Percentiles rank a stretch among this genome's conserved stretches.
phyloP scores from a whole-genome alignment of 2,797 vertebrate species.

The Rhincodon typus region DNA sequence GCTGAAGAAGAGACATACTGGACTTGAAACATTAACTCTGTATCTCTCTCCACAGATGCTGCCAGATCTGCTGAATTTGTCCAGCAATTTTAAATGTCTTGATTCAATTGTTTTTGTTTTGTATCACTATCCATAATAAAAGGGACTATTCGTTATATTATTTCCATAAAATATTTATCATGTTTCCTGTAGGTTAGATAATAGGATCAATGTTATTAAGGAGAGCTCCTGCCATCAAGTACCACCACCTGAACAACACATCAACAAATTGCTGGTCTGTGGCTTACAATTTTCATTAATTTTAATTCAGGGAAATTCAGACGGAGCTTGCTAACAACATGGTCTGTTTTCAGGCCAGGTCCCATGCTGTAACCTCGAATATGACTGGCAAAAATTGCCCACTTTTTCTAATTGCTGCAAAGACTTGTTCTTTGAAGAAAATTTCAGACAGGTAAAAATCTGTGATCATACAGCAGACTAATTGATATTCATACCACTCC shows the following conservation, averaged over 20 bases:
- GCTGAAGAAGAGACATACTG: too few relatives aligned
- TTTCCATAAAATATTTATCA: neutral
- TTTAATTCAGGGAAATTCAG: neutral
- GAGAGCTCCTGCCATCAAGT: neutral
- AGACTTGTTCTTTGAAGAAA: neutral
- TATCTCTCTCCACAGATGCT: too few relatives aligned
- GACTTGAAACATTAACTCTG: too few relatives aligned
- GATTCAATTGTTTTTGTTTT: too few relatives aligned
- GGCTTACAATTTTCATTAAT: neutral
- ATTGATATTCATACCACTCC: neutral
- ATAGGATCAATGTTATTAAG: neutral
- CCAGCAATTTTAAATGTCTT: too few relatives aligned
- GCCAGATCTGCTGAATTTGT: too few relatives aligned
- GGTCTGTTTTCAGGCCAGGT: neutral
- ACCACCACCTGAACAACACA: neutral
- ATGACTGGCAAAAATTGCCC: neutral
- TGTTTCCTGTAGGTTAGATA: neutral
- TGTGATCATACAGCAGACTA: neutral
- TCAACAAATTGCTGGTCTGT: neutral
- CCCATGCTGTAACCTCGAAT: neutral
- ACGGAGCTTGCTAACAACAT: neutral
- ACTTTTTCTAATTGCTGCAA: neutral
- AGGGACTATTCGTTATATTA: neutral
- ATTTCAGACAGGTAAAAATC: neutral
- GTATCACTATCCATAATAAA: too few relatives aligned